Evolutionary conservation across 2,888 invertebrate species (phyloP).

Genomic region (Anodontia alba): DNA sequence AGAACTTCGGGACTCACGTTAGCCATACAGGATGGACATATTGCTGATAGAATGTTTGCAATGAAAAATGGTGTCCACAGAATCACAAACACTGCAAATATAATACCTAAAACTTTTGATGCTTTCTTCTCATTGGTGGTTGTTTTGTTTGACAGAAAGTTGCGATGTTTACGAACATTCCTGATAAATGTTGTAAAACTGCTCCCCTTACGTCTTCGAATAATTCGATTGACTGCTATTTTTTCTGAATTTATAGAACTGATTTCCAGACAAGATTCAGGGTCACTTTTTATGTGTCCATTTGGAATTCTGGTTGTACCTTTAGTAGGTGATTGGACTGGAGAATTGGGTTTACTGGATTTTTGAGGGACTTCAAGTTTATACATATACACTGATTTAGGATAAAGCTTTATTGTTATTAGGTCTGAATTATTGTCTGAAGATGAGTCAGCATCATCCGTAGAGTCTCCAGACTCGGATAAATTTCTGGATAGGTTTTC

Average conservation of each 20-base stretch:
- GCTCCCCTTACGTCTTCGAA: slow-evolving; percentile 36
- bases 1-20: slow-evolving; percentile 76
- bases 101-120: slow-evolving; percentile 84
- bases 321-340: not conserved
- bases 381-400: slow-evolving; percentile 69
- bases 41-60: slow-evolving; percentile 80
- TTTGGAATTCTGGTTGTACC: not conserved
- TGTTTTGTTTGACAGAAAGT: slow-evolving; percentile 74
- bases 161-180: slow-evolving; percentile 51
- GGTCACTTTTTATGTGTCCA: not conserved
- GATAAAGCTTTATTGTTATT: slow-evolving; percentile 66
- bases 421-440: slow-evolving; percentile 67
- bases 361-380: slow-evolving; percentile 50
- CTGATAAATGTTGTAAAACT: slow-evolving; percentile 54
- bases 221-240: slow-evolving; percentile 25
- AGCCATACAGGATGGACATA: slow-evolving; percentile 75
- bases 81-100: slow-evolving; percentile 83
- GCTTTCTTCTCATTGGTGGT: slow-evolving; percentile 84
- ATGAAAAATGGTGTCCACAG: slow-evolving; percentile 84
- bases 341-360: slow-evolving; percentile 11
- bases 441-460: slow-evolving; percentile 57
- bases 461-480: slow-evolving; percentile 57
- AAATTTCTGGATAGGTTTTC: not conserved
- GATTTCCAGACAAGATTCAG: not conserved
- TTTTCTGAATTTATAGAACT: slow-evolving; percentile 46